Conservation (phyloP, 2,888 invertebrate genomes). For the Athrips mouffetella region DNA sequence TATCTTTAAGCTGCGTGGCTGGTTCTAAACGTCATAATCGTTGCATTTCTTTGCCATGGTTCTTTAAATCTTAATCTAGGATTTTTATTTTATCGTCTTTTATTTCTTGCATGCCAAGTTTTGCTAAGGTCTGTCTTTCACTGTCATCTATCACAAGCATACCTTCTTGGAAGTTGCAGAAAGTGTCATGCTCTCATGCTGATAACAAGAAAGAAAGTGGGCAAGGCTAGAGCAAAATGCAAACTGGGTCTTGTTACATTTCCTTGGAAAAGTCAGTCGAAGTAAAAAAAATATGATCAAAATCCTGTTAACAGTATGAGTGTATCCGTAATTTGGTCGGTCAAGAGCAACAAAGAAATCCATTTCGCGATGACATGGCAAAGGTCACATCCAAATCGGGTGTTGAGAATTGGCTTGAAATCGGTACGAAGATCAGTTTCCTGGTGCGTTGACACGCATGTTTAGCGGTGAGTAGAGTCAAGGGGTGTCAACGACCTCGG, state of each 20-base stretch:
- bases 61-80: not conserved
- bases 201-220: constrained; percentile 13
- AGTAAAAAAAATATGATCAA: constrained; percentile 1
- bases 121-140: not conserved
- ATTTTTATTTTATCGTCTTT: not conserved
- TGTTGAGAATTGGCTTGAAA: constrained; percentile 16
- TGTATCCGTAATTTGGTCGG: not conserved
- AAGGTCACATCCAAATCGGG: constrained; percentile 16
- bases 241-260: constrained; percentile 18
- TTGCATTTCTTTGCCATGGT: not conserved
- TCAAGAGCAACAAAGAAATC: constrained; percentile 14
- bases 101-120: not conserved
- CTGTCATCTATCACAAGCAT: too few species aligned
- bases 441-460: constrained; percentile 51
- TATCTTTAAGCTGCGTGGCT: constrained; percentile 21
- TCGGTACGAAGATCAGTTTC: constrained; percentile 39
- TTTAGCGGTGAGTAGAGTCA: constrained; percentile 42
- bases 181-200: constrained; percentile 2
- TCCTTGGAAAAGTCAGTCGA: constrained; percentile 12
- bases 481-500: constrained; percentile 52
- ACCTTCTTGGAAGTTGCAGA: not conserved
- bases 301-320: not conserved
- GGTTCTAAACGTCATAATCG: not conserved
- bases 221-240: constrained; percentile 11
- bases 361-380: constrained; percentile 8